Percentiles rank a stretch among this genome's conserved stretches.
phyloP scores from a whole-genome alignment of 2,888 invertebrate species.

The Trimorus sp. region DNA sequence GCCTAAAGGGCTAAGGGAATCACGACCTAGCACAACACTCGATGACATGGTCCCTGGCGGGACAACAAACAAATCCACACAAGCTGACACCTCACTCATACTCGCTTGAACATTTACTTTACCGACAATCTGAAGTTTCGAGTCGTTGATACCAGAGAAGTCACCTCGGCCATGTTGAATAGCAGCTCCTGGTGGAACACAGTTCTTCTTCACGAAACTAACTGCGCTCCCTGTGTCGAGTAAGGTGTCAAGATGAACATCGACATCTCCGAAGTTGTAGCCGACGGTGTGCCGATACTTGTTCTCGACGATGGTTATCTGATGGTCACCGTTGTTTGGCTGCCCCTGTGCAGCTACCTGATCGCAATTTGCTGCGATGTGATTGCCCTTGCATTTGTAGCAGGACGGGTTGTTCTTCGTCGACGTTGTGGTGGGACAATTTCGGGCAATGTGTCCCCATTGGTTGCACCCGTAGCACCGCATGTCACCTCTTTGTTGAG shows the following conservation, averaged over 20 bases:
- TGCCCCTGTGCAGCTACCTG: background rate
- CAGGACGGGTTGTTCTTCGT: background rate
- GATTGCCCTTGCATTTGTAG: conserved; percentile 15
- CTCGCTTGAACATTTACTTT: too few species aligned
- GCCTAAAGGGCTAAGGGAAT: too few species aligned
- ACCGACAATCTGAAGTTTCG: too few species aligned
- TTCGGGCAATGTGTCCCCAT: conserved; percentile 12
- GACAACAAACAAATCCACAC: too few species aligned
- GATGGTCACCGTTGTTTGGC: background rate
- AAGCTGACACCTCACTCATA: too few species aligned
- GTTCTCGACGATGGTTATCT: too few species aligned
- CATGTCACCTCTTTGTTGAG: background rate
- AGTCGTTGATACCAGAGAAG: too few species aligned
- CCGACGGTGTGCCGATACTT: too few species aligned
- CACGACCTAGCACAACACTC: too few species aligned
- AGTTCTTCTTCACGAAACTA: background rate
- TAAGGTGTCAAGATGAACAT: background rate
- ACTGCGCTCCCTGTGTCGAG: background rate
- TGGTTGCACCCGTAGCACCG: conserved; percentile 12
- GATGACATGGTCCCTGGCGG: too few species aligned
- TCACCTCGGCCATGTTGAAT: background rate
- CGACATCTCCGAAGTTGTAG: too few species aligned
- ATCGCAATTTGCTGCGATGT: conserved; percentile 6
- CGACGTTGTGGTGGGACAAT: background rate
- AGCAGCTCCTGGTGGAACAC: background rate